These are phyloP conservation scores for Oryctes rhinoceros DNA, from an alignment of 1,140 invertebrate genomes.

Conservation along the genomic window DNA sequence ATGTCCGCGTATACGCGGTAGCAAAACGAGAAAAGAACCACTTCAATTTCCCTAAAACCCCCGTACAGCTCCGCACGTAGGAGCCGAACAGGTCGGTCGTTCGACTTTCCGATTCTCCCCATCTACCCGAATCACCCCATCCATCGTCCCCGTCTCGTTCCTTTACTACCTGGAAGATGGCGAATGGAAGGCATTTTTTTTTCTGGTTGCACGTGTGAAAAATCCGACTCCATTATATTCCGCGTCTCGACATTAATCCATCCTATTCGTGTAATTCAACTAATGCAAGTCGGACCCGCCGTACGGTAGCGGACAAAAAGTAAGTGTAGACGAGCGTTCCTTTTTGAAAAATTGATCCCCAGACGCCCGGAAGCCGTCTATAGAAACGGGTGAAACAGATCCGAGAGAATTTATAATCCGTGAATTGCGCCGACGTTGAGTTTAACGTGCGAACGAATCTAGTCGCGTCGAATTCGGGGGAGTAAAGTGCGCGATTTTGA, in stretches of 20 bases:
- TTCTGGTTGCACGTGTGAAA: not conserved
- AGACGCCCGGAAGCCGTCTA: constrained; percentile 2
- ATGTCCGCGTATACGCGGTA: not conserved
- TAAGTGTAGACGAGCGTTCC: constrained; percentile 2
- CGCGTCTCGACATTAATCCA: constrained; percentile 4
- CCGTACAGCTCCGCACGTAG: not conserved
- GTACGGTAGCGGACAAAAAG: not conserved
- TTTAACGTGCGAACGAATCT: not conserved
- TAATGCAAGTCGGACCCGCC: not conserved
- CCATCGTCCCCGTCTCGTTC: not conserved
- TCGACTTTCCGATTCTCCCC: not conserved
- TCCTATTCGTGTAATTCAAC: constrained; percentile 18
- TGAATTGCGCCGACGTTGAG: not conserved
- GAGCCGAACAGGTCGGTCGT: not conserved
- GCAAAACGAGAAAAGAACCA: not conserved
- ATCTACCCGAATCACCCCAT: not conserved
- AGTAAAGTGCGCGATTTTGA: not conserved
- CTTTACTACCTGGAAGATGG: constrained; percentile 7
- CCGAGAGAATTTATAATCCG: constrained; percentile 8
- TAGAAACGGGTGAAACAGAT: not conserved
- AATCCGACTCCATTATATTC: constrained; percentile 2
- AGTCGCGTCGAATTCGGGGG: not conserved
- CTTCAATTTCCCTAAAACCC: not conserved
- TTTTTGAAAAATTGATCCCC: constrained; percentile 4
- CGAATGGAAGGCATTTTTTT: constrained; percentile 8